Evolutionary conservation across 2,113 vertebrate genomes (phyloP), one percentile per base, ranked within the genome.

Genomic region (Prolemur simus): DNA sequence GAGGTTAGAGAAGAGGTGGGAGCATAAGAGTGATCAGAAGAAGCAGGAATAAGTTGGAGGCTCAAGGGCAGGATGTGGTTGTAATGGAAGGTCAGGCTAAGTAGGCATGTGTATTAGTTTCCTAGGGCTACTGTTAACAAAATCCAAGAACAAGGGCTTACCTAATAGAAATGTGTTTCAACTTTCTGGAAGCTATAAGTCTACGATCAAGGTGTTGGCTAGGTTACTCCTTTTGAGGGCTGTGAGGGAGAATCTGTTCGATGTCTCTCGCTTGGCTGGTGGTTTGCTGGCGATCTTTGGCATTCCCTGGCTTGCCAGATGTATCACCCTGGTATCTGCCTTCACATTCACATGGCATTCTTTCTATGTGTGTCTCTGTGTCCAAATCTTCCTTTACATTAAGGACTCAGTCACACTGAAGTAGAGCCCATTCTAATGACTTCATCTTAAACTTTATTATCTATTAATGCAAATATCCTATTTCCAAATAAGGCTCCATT

Each of bases 401-500:
- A 45, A 71, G 39, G 27, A 84, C 73, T 74, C 7, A 56, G n/a
- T n/a, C 47, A 34, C 71, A 39, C 10, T 90, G 49, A 87, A 27
- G 29, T 60, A 87, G 80, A 63, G 20, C 64, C 34, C 34, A n/a
- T 8, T 10, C 37, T 85, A 56, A 45, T 23, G 76, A 90, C 37
- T 14, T 95, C 45, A 58, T 84, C 45, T 77, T 90, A 56, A 73
- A 92, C 32, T 56, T n/a, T 39, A 17, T 42, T 34, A 32, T 92
- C 49, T 56, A 56, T 56, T 56, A 21, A 56, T 92, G 18, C 49
- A 63, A 63, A 78, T 78, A 77, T 85, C 10, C 17, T 66, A 0
- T 71, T 91, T 96, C 20, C 76, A 89, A 69, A 64, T 77, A 86
- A 91, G 58, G 25, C 74, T 42, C 68, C 34, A 20, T 63, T 93